phyloP scores from a whole-genome alignment of 23 tunicate species.

The Styela plicata region DNA sequence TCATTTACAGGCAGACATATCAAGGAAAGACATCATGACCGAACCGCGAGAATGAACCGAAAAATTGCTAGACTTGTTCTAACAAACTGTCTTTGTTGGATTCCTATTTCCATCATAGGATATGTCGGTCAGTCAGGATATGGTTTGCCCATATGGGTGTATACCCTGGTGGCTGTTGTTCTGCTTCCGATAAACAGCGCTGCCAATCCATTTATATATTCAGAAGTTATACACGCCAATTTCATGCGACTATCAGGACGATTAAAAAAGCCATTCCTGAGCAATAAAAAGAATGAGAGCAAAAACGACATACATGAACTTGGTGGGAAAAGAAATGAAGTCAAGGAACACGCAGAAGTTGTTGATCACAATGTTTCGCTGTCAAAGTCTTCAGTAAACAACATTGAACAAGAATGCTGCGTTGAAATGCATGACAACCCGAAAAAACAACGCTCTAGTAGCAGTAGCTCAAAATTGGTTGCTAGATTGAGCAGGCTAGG shows the following conservation, averaged over 20 bases:
- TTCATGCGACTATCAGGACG: not conserved
- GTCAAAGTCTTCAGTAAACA: no score
- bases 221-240: not conserved
- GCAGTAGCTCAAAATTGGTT: not conserved
- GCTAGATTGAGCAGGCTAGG: not conserved
- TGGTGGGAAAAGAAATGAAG: no score
- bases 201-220: slow-evolving; percentile 10
- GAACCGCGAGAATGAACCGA: not conserved
- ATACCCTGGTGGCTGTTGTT: slow-evolving; percentile 49
- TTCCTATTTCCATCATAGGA: slow-evolving; percentile 37
- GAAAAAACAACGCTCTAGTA: not conserved
- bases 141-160: slow-evolving; percentile 36
- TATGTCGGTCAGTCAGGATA: slow-evolving; percentile 31
- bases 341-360: no score
- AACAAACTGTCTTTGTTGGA: slow-evolving; percentile 52
- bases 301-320: no score
- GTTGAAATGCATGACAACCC: no score
- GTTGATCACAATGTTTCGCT: no score
- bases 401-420: no score
- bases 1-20: no score
- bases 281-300: no score
- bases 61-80: slow-evolving; percentile 33
- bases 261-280: no score
- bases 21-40: no score
- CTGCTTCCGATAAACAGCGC: slow-evolving; percentile 35